Evolutionary conservation across 2,113 vertebrate genomes (phyloP).

Genomic region (Casuarius casuarius): DNA sequence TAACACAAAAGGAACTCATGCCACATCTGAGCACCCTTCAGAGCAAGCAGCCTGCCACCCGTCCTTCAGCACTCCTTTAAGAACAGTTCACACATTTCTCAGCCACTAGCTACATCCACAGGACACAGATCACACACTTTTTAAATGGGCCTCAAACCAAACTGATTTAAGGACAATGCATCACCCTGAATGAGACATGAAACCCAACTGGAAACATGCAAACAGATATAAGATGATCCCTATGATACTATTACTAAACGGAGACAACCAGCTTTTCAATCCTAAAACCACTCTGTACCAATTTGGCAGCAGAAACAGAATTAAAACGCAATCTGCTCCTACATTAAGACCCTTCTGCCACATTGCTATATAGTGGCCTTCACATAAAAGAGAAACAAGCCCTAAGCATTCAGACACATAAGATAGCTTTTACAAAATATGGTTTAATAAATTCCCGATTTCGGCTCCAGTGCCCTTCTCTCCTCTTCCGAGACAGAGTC

Average conservation of each 20-base stretch:
- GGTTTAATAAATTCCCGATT: slow-evolving; percentile 8
- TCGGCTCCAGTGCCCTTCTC: not conserved
- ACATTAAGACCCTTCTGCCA: slow-evolving; percentile 27
- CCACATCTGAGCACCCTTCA: not conserved
- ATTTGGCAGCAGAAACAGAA: not conserved
- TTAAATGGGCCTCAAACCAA: not conserved
- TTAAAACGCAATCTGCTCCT: slow-evolving; percentile 34
- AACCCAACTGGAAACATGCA: not conserved
- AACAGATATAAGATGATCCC: accelerated
- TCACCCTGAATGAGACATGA: not conserved
- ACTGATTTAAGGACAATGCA: not conserved
- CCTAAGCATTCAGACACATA: not conserved
- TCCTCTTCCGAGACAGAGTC: not conserved
- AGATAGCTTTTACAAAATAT: not conserved
- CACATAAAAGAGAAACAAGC: not conserved
- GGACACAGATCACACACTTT: not conserved
- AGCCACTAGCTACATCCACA: not conserved
- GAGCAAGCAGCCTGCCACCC: not conserved
- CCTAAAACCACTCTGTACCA: not conserved
- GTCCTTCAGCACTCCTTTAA: not conserved
- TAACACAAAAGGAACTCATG: not conserved
- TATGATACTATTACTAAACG: not conserved
- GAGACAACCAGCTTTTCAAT: not conserved
- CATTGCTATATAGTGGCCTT: not conserved
- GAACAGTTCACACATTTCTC: not conserved